These are phyloP conservation scores for Apantesis nais DNA, from an alignment of 2,888 invertebrate genomes.

Conservation along the genomic window DNA sequence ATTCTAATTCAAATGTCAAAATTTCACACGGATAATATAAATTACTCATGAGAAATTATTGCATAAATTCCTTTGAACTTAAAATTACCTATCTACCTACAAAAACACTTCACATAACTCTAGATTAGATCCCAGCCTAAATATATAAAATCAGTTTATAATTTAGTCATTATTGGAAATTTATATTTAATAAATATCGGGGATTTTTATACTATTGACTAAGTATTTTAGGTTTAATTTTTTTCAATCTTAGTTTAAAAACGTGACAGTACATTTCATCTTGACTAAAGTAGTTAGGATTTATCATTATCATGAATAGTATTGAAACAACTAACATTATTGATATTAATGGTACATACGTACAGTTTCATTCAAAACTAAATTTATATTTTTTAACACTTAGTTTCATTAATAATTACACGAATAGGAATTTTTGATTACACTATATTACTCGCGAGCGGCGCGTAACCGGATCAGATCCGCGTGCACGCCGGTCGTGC, in stretches of 20 bases:
- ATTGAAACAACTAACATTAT: neutral
- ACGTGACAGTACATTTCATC: neutral
- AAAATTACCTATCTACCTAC: neutral
- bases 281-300: neutral
- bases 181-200: neutral
- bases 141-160: too few species aligned
- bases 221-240: neutral
- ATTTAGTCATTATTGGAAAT: neutral
- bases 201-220: neutral
- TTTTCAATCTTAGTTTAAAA: neutral
- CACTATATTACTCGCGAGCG: constrained; percentile 8
- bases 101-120: neutral
- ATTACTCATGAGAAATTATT: neutral
- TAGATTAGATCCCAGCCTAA: neutral
- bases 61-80: constrained; percentile 1
- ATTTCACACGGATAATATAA: neutral
- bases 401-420: neutral
- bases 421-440: neutral
- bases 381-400: neutral
- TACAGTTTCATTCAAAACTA: neutral
- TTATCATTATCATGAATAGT: neutral
- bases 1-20: neutral
- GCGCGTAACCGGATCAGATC: constrained; percentile 38
- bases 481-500: constrained; percentile 46
- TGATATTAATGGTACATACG: neutral